Evolutionary conservation across 2,888 invertebrate genomes (phyloP), one percentile per base, ranked within the genome.

Genomic region (Amblyjoppa proteus): DNA sequence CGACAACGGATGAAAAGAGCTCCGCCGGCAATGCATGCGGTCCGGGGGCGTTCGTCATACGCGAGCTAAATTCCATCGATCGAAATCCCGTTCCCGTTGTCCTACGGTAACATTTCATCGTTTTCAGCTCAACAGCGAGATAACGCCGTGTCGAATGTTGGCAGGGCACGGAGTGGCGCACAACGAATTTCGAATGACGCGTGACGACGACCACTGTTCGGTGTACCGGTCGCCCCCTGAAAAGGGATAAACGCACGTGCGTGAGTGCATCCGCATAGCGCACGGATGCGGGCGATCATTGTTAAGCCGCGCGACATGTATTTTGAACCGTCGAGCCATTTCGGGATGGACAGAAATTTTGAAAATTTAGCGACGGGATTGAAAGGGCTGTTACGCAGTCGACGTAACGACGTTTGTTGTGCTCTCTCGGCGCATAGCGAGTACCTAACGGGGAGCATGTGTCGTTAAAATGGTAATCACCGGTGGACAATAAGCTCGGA

Each of bases 141-240:
- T 78, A 58, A 28, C 31, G 9, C 25, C 45, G 58, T 38, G 51
- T 78, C 51, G 53, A 38, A 45, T 51, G 49, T 31, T 58, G 5
- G 41, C 34, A 1, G 69, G 75, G 31, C 25, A 28, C 49, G 45
- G 66, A 34, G 61, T 41, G 20, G 53, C 41, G 11, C 34, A 53
- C 20, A 68, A 45, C 61, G 64, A 68, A 77, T 76, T 82, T 78
- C 61, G 81, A 74, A 20, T 69, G 82, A 85, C 56, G 70, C 61
- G 11, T 9, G 53, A 61, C 51, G 82, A 73, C 56, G 25, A 66
- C 25, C 6, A 51, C 16, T 51, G 66, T 28, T 49, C 61, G 38
- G 25, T 11, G 13, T 13, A 38, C 25, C 70, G 49, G 58, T 79
- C 20, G 41, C 25, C 45, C 13, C 41, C 4, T 49, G 56, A 64